Conservation (phyloP, 2,113 vertebrate species). For the Anarrhichthys ocellatus region DNA sequence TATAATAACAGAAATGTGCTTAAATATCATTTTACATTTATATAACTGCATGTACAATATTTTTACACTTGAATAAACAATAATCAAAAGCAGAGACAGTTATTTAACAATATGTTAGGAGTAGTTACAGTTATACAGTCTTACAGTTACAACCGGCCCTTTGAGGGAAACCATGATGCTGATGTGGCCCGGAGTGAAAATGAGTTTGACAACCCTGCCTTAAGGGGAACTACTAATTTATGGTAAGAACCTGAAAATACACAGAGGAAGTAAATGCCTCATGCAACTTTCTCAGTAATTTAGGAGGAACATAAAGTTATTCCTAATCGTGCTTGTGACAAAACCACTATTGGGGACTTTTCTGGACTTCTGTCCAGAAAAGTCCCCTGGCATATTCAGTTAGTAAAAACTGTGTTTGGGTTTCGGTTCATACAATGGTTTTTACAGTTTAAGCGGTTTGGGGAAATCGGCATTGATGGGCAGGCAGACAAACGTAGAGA, state of each 20-base stretch:
- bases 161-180: too few relatives aligned
- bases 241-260: conserved; percentile 31
- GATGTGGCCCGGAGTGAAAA: too few relatives aligned
- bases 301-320: conserved; percentile 49
- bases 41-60: too few relatives aligned
- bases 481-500: conserved; percentile 31
- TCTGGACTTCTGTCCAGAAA: conserved; percentile 59
- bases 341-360: conserved; percentile 44
- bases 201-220: not conserved
- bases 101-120: too few relatives aligned
- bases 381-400: conserved; percentile 57
- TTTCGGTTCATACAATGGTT: conserved; percentile 42
- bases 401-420: conserved; percentile 45
- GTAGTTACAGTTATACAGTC: too few relatives aligned
- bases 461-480: conserved; percentile 52
- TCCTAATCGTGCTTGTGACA: conserved; percentile 36
- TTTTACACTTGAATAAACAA: too few relatives aligned
- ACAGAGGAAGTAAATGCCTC: conserved; percentile 62
- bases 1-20: too few relatives aligned
- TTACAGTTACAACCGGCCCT: too few relatives aligned
- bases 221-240: conserved; percentile 42
- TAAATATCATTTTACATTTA: too few relatives aligned
- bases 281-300: conserved; percentile 30
- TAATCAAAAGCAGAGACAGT: too few relatives aligned
- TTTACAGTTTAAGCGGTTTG: conserved; percentile 56